These are phyloP conservation scores for Caenorhabditis doughertyi DNA, from an alignment of 2,888 invertebrate species.

Conservation along the genomic window DNA sequence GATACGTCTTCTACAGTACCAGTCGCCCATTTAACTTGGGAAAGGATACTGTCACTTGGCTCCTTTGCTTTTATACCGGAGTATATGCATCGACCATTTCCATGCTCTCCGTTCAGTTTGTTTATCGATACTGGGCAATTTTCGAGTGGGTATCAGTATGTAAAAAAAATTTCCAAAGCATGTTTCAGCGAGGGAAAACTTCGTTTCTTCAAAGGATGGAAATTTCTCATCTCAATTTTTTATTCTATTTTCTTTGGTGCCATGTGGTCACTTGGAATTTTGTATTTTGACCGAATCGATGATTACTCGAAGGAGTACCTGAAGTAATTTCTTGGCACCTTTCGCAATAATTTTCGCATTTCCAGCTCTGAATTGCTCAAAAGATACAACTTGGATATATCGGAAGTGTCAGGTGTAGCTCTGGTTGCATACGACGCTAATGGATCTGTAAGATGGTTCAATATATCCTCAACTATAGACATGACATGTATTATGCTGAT, in stretches of 20 bases:
- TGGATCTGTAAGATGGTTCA: slow-evolving; percentile 6
- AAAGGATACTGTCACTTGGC: neutral
- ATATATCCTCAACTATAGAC: neutral
- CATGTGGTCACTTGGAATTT: neutral
- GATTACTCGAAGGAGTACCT: slow-evolving; percentile 15
- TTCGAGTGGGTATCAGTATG: neutral
- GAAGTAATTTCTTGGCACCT: neutral
- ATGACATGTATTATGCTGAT: slow-evolving; percentile 22
- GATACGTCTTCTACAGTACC: slow-evolving; percentile 33
- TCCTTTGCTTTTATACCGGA: neutral
- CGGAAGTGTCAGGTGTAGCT: slow-evolving; percentile 7
- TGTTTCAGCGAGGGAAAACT: neutral
- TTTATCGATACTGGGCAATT: slow-evolving; percentile 8
- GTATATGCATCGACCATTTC: slow-evolving; percentile 33
- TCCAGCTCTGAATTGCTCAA: slow-evolving; percentile 5
- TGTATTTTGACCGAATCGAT: neutral
- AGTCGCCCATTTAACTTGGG: neutral
- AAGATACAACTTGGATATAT: slow-evolving; percentile 6
- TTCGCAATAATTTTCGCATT: too few relatives aligned
- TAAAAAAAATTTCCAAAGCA: neutral
- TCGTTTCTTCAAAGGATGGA: slow-evolving; percentile 3
- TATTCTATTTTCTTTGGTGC: neutral
- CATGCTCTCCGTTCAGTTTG: slow-evolving; percentile 9
- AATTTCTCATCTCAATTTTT: neutral
- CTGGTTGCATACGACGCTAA: slow-evolving; percentile 2